Evolutionary conservation across 2,797 vertebrate genomes (phyloP), one percentile per base, ranked within the genome.

Genomic region (Monodelphis domestica): DNA sequence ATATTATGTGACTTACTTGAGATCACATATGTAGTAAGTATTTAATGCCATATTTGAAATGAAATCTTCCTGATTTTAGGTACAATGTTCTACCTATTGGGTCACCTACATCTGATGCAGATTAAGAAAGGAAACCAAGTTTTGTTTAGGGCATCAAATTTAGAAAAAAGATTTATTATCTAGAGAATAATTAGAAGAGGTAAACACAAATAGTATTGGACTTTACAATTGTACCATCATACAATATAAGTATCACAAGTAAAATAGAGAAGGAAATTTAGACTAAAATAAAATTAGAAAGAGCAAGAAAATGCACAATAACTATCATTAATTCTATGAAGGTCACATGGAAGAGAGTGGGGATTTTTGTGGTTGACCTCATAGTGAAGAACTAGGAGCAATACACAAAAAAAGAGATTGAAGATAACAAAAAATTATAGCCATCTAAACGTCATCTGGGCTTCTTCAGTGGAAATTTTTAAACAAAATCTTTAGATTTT

Each of bases 281-380:
- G 33, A 38, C n/a, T 70, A 38, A 78, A 45, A 24, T 70, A 95
- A 11, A 53, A 28, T 12, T 7, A 5, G 7, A 51, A 29, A 89
- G n/a, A n/a, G n/a, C n/a, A 29, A 7, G 38, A 17, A 5, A 12
- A 0, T 1, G 26, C n/a, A 30, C 33, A 2, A 12, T 0, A 1
- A 9, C 0, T 11, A 0, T 21, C 30, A 30, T 55, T 3, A 78
- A 78, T 15, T 53, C 53, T 26, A 78, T n/a, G 52, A 70, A 70
- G 26, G 33, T 78, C n/a, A 24, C 0, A 11, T n/a, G n/a, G n/a
- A n/a, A n/a, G n/a, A n/a, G n/a, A n/a, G 30, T 26, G 70, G 17
- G 78, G n/a, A 45, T 12, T 63, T 33, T n/a, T n/a, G 30, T 33
- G 14, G 59, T n/a, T 63, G 30, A 59, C 14, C 59, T 63, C 33